phyloP scores from a whole-genome alignment of 2,113 vertebrate genomes.

The Brienomyrus brachyistius region DNA sequence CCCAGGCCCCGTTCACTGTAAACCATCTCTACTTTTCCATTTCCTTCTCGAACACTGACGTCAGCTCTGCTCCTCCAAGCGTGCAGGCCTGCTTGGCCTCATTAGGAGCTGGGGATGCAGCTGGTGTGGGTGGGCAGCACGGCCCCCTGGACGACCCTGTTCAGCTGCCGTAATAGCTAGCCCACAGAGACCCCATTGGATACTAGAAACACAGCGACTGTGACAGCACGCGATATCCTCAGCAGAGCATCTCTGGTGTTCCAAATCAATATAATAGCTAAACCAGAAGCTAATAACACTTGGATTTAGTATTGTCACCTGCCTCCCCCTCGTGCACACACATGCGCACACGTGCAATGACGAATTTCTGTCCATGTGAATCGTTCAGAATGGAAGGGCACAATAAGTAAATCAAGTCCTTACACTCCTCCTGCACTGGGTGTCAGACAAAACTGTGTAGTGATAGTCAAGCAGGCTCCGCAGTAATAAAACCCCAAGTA shows the following conservation, averaged over 20 bases:
- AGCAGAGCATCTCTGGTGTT: not conserved
- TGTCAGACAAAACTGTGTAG: not conserved
- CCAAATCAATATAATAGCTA: not conserved
- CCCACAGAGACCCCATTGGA: not conserved
- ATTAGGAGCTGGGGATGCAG: not conserved
- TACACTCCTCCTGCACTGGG: not conserved
- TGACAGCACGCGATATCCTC: not conserved
- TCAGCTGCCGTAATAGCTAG: not conserved
- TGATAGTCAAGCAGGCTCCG: not conserved
- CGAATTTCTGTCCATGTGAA: not conserved
- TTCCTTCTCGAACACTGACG: not conserved
- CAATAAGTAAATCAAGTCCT: not conserved
- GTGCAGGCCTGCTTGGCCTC: not conserved
- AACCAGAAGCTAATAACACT: not conserved
- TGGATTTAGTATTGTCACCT: not conserved
- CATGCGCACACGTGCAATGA: not conserved
- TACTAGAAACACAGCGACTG: no score
- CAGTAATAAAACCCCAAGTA: not conserved
- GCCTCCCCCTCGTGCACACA: not conserved
- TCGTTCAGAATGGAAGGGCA: not conserved
- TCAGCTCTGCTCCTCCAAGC: not conserved
- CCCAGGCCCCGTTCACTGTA: not conserved
- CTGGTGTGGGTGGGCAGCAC: not conserved
- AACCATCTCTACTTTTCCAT: slow-evolving; percentile 1
- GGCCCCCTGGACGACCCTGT: not conserved